These are phyloP conservation scores for Acropternis orthonyx DNA, from an alignment of 2,797 vertebrate genomes.

Conservation along the genomic window DNA sequence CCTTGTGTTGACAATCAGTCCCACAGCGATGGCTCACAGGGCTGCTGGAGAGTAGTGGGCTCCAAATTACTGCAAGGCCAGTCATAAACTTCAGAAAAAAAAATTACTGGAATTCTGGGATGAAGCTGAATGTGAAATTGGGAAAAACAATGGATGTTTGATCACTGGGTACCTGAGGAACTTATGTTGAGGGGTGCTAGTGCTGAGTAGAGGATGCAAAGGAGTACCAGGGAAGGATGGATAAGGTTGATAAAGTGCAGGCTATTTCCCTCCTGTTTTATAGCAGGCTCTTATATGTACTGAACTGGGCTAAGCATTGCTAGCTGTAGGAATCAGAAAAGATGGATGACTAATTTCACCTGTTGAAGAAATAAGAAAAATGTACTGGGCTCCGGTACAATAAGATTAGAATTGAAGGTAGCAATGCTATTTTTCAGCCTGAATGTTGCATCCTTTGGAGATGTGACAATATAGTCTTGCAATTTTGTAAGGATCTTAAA, in stretches of 20 bases:
- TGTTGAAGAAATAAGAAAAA: not conserved
- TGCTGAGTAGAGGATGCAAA: not conserved
- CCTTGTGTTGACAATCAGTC: accelerated
- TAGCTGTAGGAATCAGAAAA: not conserved
- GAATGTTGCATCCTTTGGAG: not conserved
- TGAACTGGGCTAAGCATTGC: not conserved
- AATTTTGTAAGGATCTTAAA: not conserved
- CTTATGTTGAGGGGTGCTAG: accelerated
- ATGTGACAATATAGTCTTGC: not conserved
- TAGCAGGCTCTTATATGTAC: not conserved
- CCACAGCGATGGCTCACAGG: accelerated
- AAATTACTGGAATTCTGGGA: accelerated
- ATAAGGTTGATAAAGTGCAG: not conserved
- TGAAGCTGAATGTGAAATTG: not conserved
- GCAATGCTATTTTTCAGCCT: not conserved
- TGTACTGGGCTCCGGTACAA: not conserved
- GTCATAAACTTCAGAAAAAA: not conserved
- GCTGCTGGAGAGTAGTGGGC: not conserved
- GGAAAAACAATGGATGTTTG: not conserved
- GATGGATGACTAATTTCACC: not conserved
- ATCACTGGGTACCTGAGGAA: not conserved
- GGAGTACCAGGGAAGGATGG: accelerated
- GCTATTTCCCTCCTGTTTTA: not conserved
- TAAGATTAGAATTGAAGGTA: not conserved
- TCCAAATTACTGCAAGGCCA: not conserved